phyloP scores from a whole-genome alignment of 2,888 invertebrate species.

The Eulithis prunata region DNA sequence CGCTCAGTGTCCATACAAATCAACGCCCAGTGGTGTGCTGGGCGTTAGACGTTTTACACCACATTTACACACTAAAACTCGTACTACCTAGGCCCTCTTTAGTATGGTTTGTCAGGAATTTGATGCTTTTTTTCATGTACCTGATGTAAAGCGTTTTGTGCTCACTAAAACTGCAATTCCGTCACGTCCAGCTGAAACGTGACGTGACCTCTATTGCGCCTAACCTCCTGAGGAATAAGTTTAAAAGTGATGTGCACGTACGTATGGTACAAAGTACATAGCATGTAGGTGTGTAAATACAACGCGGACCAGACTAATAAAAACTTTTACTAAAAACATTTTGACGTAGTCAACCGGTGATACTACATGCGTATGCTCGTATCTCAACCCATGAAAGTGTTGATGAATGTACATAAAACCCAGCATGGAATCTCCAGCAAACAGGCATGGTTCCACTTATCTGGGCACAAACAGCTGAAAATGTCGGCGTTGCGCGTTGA shows the following conservation, averaged over 20 bases:
- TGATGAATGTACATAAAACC: constrained; percentile 22
- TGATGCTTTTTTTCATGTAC: too few relatives aligned
- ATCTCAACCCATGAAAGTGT: constrained; percentile 19
- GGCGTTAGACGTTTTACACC: too few relatives aligned
- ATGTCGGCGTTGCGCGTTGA: constrained; percentile 34
- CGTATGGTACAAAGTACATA: neutral
- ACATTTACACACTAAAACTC: too few relatives aligned
- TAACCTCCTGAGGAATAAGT: neutral
- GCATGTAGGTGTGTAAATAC: neutral
- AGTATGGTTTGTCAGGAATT: too few relatives aligned
- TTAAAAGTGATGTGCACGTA: too few relatives aligned
- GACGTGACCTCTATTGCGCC: neutral
- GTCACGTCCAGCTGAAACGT: neutral
- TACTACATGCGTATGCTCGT: constrained; percentile 3
- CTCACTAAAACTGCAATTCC: neutral
- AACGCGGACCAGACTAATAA: neutral
- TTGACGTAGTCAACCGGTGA: neutral
- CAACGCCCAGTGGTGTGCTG: too few relatives aligned
- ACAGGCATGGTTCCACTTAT: constrained; percentile 29
- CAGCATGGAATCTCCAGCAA: constrained; percentile 23
- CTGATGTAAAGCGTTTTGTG: too few relatives aligned
- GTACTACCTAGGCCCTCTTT: too few relatives aligned
- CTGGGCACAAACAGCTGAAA: constrained; percentile 33
- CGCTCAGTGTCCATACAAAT: too few relatives aligned
- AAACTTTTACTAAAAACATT: neutral